Percentiles rank a stretch among this genome's conserved stretches.
Evolutionary conservation across 2,888 invertebrate species (phyloP).

Genomic region (Oconnorella tubifera): DNA sequence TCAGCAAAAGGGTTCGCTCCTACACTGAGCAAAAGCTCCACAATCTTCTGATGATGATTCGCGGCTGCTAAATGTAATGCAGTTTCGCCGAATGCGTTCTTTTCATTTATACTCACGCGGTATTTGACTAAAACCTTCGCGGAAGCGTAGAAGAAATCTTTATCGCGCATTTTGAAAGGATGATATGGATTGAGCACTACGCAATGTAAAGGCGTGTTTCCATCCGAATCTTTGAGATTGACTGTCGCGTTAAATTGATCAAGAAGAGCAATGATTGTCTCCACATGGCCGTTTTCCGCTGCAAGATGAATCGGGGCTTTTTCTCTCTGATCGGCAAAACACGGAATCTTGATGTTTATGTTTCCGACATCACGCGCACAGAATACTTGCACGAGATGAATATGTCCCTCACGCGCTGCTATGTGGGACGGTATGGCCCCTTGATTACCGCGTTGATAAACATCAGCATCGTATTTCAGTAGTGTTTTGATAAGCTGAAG

Average conservation of each 20-base stretch:
- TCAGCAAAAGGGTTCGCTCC: conserved; percentile 39
- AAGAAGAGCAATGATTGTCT: conserved; percentile 31
- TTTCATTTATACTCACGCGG: conserved; percentile 34
- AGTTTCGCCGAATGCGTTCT: conserved; percentile 35
- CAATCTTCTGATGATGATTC: conserved; percentile 37
- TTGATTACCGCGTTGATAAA: conserved; percentile 36
- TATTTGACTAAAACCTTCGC: conserved; percentile 35
- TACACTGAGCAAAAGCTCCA: conserved; percentile 35
- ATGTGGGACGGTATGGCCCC: conserved; percentile 37
- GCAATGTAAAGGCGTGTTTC: conserved; percentile 38
- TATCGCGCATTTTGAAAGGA: conserved; percentile 36
- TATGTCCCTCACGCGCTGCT: conserved; percentile 40
- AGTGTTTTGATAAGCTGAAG: conserved; percentile 34
- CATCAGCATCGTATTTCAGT: conserved; percentile 37
- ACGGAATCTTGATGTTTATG: conserved; percentile 38
- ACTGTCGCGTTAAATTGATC: conserved; percentile 38
- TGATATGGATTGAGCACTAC: conserved; percentile 35
- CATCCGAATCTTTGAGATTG: conserved; percentile 37
- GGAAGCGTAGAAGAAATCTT: conserved; percentile 37
- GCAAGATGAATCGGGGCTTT: conserved; percentile 37
- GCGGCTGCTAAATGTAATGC: conserved; percentile 38
- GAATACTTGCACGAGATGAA: conserved; percentile 38
- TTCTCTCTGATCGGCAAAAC: conserved; percentile 35
- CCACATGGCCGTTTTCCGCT: conserved; percentile 36
- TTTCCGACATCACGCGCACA: conserved; percentile 31